Base-by-base conservation (phyloP, 2,113 vertebrate species). In the Formicarius rufipectus region DNA sequence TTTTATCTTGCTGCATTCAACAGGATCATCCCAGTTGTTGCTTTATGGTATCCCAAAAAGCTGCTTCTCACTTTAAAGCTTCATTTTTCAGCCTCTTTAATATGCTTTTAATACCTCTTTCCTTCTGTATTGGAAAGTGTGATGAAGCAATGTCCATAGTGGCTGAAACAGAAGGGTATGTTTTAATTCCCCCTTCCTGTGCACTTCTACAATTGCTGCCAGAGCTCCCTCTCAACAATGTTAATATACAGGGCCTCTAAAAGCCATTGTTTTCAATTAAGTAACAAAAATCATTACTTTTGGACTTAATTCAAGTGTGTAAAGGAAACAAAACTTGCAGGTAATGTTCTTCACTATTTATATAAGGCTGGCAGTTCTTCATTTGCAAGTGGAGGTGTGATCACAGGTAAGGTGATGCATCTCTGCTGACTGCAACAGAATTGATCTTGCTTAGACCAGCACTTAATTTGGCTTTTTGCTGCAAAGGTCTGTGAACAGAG, bases 371-470 rank as follows among this genome's bases (percentile, higher is more conserved):
- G 47, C 60, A 56, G 31, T 2, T 82, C 63, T 42, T 68, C 27
- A 9, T 52, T 80, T 69, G 42, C 77, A n/a, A 15, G 10, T 1
- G 35, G 22, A 20, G 78, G 9, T 78, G 78, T 83, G 71, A 30
- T 90, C 74, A 40, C 75, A 77, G 85, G 67, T 66, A 33, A 71
- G 17, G 42, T 81, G 83, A 8, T 56, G 73, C 47, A 9, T 80
- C 90, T 86, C 84, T 93, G 91, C 93, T 94, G 91, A 81, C 72
- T 81, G 14, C 68, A 55, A 35, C 73, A 40, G 5, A 68, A 81
- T n/a, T 64, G 84, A 87, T 92, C 69, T 60, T 92, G 91, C 94
- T 95, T 92, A 96, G 91, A 27, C 64, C 90, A 92, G 95, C 92
- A 71, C 85, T 95, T 95, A 44, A 71, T 90, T 89, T 63, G 76